Evolutionary conservation across 2,797 vertebrate species (phyloP).

Genomic region (Podarcis siculus): DNA sequence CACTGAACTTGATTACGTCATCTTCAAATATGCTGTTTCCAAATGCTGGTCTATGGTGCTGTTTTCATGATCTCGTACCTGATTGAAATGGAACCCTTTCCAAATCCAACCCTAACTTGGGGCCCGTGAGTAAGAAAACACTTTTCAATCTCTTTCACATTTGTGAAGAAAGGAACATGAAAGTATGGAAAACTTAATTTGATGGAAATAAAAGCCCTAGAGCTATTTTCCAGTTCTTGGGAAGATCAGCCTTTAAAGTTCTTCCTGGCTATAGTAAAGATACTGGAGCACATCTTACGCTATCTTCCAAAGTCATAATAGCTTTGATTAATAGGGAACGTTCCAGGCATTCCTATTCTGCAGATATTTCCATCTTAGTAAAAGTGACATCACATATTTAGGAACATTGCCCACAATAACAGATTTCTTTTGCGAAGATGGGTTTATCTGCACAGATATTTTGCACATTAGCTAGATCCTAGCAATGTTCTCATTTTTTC

Average conservation of each 20-base stretch:
- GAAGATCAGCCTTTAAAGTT: neutral
- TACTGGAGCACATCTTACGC: neutral
- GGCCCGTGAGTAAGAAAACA: neutral
- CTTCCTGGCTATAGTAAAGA: neutral
- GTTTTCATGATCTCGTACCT: constrained; percentile 30
- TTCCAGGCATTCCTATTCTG: neutral
- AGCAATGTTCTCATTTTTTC: neutral
- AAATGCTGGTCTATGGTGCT: constrained; percentile 62
- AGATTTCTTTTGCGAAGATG: neutral
- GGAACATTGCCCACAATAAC: neutral
- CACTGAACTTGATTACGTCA: constrained; percentile 71
- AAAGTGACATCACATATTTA: neutral
- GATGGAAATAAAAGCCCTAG: neutral
- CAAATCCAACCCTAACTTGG: neutral
- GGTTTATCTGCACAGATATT: neutral
- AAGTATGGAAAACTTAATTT: neutral
- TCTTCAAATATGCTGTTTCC: constrained; percentile 62
- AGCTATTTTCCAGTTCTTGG: neutral
- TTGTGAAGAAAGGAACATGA: neutral
- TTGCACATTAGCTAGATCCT: neutral
- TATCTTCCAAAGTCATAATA: neutral
- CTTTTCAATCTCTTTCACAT: neutral
- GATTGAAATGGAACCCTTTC: neutral
- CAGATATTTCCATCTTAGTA: neutral
- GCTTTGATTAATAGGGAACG: neutral